Conservation (phyloP, 2,113 vertebrate species). For the Columba livia region DNA sequence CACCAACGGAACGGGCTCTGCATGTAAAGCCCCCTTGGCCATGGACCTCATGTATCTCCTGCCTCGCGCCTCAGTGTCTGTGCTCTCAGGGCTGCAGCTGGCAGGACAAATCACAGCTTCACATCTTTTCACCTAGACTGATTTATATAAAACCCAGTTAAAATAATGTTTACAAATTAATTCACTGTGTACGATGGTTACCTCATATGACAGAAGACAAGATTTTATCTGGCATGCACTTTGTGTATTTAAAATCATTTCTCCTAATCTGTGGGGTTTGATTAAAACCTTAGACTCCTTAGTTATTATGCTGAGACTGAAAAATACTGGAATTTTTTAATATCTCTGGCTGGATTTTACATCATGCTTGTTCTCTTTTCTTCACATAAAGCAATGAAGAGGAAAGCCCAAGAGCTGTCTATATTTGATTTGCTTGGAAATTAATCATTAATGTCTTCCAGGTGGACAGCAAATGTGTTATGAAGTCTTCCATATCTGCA, state of each 20-base stretch:
- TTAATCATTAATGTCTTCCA: conserved; percentile 13
- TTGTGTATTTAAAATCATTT: not conserved
- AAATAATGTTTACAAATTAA: not conserved
- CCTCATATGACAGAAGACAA: not conserved
- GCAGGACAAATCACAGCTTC: not conserved
- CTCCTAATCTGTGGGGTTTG: not conserved
- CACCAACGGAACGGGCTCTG: not conserved
- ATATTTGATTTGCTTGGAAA: not conserved
- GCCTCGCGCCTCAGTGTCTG: accelerated
- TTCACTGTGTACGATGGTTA: not conserved
- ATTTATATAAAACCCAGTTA: not conserved
- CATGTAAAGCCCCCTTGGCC: not conserved
- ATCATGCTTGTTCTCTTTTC: not conserved
- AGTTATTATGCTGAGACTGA: not conserved
- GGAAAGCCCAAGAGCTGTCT: not conserved
- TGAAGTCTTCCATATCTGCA: not conserved
- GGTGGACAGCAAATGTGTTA: not conserved
- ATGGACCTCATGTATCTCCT: accelerated
- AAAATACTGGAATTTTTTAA: not conserved
- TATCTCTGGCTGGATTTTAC: not conserved
- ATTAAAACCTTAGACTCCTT: not conserved
- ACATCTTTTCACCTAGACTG: not conserved
- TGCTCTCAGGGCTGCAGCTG: not conserved
- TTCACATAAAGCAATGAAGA: not conserved
- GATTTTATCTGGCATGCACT: not conserved